Percentiles rank a stretch among this genome's conserved stretches.
Evolutionary conservation across 1,140 invertebrate species (phyloP).

Genomic region (Drosophila saltans): DNA sequence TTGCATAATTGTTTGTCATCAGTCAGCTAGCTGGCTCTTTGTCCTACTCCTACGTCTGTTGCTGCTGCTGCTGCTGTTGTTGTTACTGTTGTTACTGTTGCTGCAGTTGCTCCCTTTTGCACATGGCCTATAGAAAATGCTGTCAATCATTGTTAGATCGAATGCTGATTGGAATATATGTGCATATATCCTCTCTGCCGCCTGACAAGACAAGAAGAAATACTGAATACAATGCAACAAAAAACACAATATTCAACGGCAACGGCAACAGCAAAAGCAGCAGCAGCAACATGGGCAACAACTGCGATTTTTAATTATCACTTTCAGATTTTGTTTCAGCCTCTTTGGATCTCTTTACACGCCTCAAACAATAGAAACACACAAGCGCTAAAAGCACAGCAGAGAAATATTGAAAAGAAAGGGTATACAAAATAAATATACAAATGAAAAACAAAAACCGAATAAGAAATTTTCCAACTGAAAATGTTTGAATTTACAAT

Average conservation of each 20-base stretch:
- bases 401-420: background rate
- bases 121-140: constrained; percentile 45
- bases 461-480: background rate
- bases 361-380: constrained; percentile 18
- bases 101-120: background rate
- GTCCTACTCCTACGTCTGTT: background rate
- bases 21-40: constrained; percentile 11
- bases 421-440: constrained; percentile 25
- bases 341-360: constrained; percentile 24
- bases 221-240: constrained; percentile 59
- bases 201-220: constrained; percentile 54
- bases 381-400: constrained; percentile 4
- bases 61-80: background rate
- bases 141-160: constrained; percentile 75
- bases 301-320: constrained; percentile 79
- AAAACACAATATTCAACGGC: constrained; percentile 42
- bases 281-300: constrained; percentile 35
- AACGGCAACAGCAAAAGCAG: constrained; percentile 24
- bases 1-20: constrained; percentile 82
- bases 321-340: constrained; percentile 57
- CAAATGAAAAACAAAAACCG: background rate
- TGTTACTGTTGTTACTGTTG: background rate
- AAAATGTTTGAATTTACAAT: background rate
- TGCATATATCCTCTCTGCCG: constrained; percentile 2
- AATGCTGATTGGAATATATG: constrained; percentile 11